Evolutionary conservation across 2,888 invertebrate genomes (phyloP), one percentile per base, ranked within the genome.

Genomic region (Hedya salicella): DNA sequence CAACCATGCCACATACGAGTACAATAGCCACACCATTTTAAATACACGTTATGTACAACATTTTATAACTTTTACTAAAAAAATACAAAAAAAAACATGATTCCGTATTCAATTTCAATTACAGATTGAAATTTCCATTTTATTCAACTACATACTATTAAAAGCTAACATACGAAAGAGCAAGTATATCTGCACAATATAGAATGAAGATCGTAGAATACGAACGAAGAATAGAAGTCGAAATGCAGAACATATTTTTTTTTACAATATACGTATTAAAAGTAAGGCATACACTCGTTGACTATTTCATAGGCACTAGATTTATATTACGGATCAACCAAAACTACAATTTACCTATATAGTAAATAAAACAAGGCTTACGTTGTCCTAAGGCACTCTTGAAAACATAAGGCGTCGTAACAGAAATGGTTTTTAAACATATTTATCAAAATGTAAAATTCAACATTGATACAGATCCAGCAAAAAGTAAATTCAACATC

Each of bases 221-320:
- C n/a, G n/a, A n/a, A n/a, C n/a, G n/a, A n/a, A n/a, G n/a, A n/a
- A n/a, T n/a, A n/a, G n/a, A n/a, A n/a, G 48, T 36, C 21, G 6
- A 54, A 66, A 66, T 61, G 61, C 61, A 54, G 48, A 54, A 46
- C 42, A 62, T 62, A 63, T 62, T 40, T 56, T 40, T 32, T 32
- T 32, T 30, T 60, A 60, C 16, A 60, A 39, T 30, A 36, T 66
- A 66, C 30, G 53, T 66, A 48, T 53, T 53, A 71, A 75, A 76
- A 75, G 73, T 76, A 80, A 79, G 75, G 78, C 78, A 79, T 79
- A 73, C 68, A 73, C 70, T 77, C 71, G 75, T 76, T 78, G 73
- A 76, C 72, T 61, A 56, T 74, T 75, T 70, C 68, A 70, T 77
- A 81, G 77, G 75, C 77, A 80, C 78, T 75, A 76, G 71, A 44